Evolutionary conservation across 2,888 invertebrate species (phyloP).

Genomic region (Meta bourneti): DNA sequence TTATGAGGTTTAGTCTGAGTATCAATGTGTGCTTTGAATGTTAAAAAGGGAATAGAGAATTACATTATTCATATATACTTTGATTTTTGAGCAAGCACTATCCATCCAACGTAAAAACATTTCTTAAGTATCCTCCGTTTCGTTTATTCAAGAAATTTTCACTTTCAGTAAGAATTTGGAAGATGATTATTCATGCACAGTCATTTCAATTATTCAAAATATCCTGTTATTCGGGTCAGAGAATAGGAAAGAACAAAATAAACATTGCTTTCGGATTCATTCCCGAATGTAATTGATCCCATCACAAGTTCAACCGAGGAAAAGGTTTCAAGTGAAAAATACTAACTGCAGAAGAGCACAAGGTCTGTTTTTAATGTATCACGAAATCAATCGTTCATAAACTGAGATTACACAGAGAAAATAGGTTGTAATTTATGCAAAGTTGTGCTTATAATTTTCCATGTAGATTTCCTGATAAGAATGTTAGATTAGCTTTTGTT

Average conservation of each 20-base stretch:
- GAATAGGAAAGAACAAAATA: not conserved
- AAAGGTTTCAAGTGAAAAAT: not conserved
- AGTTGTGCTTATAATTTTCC: too few species aligned
- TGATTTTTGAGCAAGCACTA: too few species aligned
- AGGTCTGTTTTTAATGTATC: not conserved
- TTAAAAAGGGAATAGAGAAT: too few species aligned
- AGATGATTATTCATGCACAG: not conserved
- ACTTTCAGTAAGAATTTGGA: not conserved
- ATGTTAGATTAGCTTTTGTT: too few species aligned
- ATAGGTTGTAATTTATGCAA: too few species aligned
- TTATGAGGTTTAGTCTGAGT: too few species aligned
- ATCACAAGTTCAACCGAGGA: not conserved
- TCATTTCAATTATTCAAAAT: not conserved
- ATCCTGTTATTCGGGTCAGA: not conserved
- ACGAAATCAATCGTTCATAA: not conserved
- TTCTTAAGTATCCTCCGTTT: too few species aligned
- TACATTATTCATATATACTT: too few species aligned
- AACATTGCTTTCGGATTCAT: not conserved
- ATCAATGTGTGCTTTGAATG: too few species aligned
- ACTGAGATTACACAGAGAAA: not conserved
- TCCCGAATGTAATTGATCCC: not conserved
- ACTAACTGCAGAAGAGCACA: not conserved
- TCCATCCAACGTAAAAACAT: too few species aligned
- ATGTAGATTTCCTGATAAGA: too few species aligned
- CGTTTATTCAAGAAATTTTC: not conserved